Conservation (phyloP, 2,113 vertebrate species). For the Pituophis catenifer region DNA sequence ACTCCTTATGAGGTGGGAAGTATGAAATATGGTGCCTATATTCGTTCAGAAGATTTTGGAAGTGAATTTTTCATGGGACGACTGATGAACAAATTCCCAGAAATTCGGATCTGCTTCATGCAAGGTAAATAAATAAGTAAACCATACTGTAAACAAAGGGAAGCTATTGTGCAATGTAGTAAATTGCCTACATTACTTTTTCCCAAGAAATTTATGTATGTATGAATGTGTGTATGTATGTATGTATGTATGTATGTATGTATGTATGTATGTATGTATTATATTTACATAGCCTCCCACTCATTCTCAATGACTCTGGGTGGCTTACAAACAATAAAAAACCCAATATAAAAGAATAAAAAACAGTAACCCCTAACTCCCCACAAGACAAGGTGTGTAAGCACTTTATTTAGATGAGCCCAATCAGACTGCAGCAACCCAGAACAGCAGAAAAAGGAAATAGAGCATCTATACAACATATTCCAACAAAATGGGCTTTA, state of each 20-base stretch:
- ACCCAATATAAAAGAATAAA: neutral
- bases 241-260: too few relatives aligned
- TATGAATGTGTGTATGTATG: too few relatives aligned
- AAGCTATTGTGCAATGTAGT: neutral
- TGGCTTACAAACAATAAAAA: neutral
- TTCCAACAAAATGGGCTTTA: neutral
- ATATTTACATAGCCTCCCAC: neutral
- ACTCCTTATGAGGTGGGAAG: constrained; percentile 78
- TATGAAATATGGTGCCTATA: constrained; percentile 74
- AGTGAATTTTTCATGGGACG: constrained; percentile 79
- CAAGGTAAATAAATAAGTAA: constrained; percentile 61
- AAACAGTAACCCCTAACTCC: neutral
- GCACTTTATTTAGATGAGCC: neutral
- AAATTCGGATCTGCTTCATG: constrained; percentile 71
- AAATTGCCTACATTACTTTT: neutral
- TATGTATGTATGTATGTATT: too few relatives aligned
- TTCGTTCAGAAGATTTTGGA: constrained; percentile 72
- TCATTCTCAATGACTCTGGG: neutral
- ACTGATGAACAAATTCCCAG: constrained; percentile 72
- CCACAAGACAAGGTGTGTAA: too few relatives aligned
- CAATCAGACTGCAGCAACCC: neutral
- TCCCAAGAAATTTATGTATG: neutral
- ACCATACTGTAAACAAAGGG: neutral
- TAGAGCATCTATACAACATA: neutral
- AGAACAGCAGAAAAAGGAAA: neutral